Conservation (phyloP, 2,797 vertebrate species). For the Serranus cabrilla region DNA sequence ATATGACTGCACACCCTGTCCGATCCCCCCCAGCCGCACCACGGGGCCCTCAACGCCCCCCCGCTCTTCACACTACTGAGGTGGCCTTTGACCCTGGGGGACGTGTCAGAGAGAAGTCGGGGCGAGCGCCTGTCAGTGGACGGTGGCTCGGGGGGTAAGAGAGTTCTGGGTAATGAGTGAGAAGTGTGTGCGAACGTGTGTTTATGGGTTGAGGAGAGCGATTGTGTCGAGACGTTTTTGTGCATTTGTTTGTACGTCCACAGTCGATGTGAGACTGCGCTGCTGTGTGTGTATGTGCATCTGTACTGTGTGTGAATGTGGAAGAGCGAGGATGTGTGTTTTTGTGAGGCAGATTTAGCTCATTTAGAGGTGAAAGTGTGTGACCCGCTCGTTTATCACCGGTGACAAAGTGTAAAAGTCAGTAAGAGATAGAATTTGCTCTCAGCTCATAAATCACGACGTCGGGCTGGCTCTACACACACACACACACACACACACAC, state of each 20-base stretch:
- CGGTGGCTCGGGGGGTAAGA: slow-evolving; percentile 60
- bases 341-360: slow-evolving; percentile 39
- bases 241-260: not conserved
- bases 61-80: slow-evolving; percentile 73
- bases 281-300: not conserved
- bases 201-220: slow-evolving; percentile 47
- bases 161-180: slow-evolving; percentile 72
- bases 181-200: slow-evolving; percentile 61
- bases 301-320: slow-evolving; percentile 9
- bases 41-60: slow-evolving; percentile 53
- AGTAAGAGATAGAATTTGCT: slow-evolving; percentile 75
- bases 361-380: slow-evolving; percentile 71
- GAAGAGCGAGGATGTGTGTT: not conserved
- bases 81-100: slow-evolving; percentile 76
- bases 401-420: slow-evolving; percentile 79
- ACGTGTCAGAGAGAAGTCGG: slow-evolving; percentile 79
- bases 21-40: slow-evolving; percentile 43
- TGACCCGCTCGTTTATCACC: slow-evolving; percentile 76
- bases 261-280: not conserved
- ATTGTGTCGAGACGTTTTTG: not conserved
- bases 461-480: slow-evolving; percentile 34
- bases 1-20: slow-evolving; percentile 59
- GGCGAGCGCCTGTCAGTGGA: slow-evolving; percentile 74
- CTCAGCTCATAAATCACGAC: slow-evolving; percentile 74
- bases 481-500: slow-evolving; percentile 39